Evolutionary conservation across 2,888 invertebrate genomes (phyloP).

Genomic region (Polydrusus tereticollis): DNA sequence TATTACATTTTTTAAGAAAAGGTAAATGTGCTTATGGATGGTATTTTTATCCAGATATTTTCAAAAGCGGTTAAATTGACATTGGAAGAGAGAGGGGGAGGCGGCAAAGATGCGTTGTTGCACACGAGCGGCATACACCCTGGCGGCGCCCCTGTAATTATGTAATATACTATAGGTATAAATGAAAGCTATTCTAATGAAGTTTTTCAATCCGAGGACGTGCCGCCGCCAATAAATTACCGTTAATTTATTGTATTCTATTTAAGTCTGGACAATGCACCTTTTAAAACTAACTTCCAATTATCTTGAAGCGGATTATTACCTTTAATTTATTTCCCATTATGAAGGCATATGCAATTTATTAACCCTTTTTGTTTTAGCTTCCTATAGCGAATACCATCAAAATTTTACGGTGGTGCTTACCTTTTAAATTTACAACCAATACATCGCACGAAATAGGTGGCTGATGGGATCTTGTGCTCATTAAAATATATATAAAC

Average conservation of each 20-base stretch:
- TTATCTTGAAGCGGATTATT: slow-evolving; percentile 29
- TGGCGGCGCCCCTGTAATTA: too few species aligned
- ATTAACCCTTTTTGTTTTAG: slow-evolving; percentile 18
- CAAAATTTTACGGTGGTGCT: slow-evolving; percentile 32
- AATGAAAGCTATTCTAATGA: background rate
- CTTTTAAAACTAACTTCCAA: slow-evolving; percentile 36
- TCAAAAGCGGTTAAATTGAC: too few species aligned
- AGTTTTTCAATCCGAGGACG: slow-evolving; percentile 1
- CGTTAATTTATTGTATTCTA: slow-evolving; percentile 6
- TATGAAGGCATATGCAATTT: slow-evolving; percentile 27
- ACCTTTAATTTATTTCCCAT: slow-evolving; percentile 38
- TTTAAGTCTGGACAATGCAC: slow-evolving; percentile 16
- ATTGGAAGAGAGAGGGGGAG: too few species aligned
- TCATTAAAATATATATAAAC: slow-evolving; percentile 38
- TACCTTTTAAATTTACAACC: slow-evolving; percentile 37
- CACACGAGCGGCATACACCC: too few species aligned
- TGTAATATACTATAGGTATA: too few species aligned
- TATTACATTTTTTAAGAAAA: too few species aligned
- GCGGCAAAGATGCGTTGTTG: too few species aligned
- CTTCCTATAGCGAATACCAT: slow-evolving; percentile 35
- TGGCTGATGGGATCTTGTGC: slow-evolving; percentile 36
- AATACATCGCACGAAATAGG: slow-evolving; percentile 41
- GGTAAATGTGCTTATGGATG: too few species aligned
- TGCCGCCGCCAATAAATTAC: background rate
- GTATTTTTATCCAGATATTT: too few species aligned